Percentiles rank a stretch among this genome's conserved stretches.
These are phyloP conservation scores for Ciconia boyciana DNA, from an alignment of 2,113 vertebrate species.

Conservation along the genomic window DNA sequence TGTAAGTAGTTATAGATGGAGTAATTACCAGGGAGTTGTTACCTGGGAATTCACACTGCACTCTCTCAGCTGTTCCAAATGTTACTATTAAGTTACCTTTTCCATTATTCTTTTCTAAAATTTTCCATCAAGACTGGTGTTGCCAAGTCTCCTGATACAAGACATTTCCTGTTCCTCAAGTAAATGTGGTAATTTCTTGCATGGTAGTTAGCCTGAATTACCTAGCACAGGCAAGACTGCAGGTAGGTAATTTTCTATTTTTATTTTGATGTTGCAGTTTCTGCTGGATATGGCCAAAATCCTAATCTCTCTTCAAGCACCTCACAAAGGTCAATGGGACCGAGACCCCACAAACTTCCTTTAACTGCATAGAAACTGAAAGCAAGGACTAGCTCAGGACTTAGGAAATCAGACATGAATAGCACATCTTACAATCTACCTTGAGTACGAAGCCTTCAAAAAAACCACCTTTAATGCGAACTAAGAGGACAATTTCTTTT, in stretches of 20 bases:
- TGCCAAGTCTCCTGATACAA: background rate
- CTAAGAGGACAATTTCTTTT: background rate
- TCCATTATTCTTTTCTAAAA: background rate
- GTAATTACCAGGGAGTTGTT: background rate
- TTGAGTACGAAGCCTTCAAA: background rate
- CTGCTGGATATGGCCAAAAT: background rate
- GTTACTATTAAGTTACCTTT: background rate
- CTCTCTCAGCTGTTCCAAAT: background rate
- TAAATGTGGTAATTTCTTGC: background rate
- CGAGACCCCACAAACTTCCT: background rate
- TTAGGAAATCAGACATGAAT: background rate
- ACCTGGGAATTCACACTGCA: background rate
- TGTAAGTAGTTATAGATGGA: background rate
- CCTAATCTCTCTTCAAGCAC: background rate
- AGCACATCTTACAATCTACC: background rate
- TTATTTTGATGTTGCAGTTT: background rate
- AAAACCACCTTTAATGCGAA: accelerated
- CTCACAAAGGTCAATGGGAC: background rate
- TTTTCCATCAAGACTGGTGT: background rate
- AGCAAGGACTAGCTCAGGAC: background rate
- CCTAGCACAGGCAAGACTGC: background rate
- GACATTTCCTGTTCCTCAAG: background rate
- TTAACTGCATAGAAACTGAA: background rate
- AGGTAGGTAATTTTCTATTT: background rate
- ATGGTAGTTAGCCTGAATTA: background rate